These are phyloP conservation scores for Globodera rostochiensis DNA, from an alignment of 1,140 invertebrate genomes.

Conservation along the genomic window DNA sequence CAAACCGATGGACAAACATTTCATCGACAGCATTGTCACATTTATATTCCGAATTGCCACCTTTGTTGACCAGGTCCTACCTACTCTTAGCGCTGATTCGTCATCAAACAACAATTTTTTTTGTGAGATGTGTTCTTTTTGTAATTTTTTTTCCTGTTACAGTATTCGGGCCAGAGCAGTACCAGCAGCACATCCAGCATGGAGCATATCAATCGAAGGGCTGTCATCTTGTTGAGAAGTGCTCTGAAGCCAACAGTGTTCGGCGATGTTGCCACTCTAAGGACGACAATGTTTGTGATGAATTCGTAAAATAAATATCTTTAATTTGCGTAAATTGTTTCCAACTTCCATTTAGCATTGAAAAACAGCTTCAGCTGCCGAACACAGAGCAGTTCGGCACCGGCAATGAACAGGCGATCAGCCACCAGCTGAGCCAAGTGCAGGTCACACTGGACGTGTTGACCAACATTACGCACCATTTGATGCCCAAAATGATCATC, in stretches of 20 bases:
- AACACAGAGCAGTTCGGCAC: slow-evolving; percentile 23
- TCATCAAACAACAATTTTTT: too few species aligned
- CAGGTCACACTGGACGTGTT: slow-evolving; percentile 35
- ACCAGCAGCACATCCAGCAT: slow-evolving; percentile 5
- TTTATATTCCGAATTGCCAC: slow-evolving; percentile 36
- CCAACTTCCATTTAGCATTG: slow-evolving; percentile 32
- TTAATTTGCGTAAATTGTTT: too few species aligned
- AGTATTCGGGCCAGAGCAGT: background rate
- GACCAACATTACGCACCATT: slow-evolving; percentile 31
- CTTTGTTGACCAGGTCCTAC: slow-evolving; percentile 20
- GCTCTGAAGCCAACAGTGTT: slow-evolving; percentile 57
- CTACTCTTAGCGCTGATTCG: background rate
- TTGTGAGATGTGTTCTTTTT: background rate
- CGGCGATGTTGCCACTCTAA: slow-evolving; percentile 48
- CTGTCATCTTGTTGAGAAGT: slow-evolving; percentile 38
- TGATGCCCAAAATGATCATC: slow-evolving; percentile 33
- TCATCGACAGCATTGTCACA: slow-evolving; percentile 29
- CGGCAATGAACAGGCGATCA: slow-evolving; percentile 10
- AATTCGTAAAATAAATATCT: too few species aligned
- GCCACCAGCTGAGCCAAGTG: slow-evolving; percentile 16
- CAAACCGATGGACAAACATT: slow-evolving; percentile 30
- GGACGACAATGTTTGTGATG: slow-evolving; percentile 22
- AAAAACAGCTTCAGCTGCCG: slow-evolving; percentile 46
- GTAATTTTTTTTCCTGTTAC: background rate
- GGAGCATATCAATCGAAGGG: slow-evolving; percentile 25